phyloP scores from a whole-genome alignment of 2,113 vertebrate genomes.

The Illadopsis cleaveri region DNA sequence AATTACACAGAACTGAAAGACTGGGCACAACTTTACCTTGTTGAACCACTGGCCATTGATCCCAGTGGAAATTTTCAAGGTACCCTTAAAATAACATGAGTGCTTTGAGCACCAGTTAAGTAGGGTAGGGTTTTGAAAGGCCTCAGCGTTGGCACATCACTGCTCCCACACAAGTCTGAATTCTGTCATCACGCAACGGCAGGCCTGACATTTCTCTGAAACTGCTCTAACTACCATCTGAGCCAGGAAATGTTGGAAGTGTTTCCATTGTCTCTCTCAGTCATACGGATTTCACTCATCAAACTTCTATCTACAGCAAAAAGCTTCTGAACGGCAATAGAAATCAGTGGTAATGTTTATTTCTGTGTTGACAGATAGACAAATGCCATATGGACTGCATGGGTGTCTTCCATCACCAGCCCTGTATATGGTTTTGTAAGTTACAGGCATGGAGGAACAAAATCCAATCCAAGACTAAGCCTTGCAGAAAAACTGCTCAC shows the following conservation, averaged over 20 bases:
- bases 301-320: neutral
- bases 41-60: neutral
- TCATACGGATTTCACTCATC: neutral
- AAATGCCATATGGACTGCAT: slow-evolving; percentile 38
- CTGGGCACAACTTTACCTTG: neutral
- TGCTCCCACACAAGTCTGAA: slow-evolving; percentile 10
- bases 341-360: neutral
- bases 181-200: neutral
- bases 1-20: neutral
- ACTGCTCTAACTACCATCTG: neutral
- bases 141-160: neutral
- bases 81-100: neutral
- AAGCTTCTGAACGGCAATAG: neutral
- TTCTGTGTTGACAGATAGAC: slow-evolving; percentile 17
- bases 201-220: slow-evolving; percentile 36
- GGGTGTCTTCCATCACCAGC: slow-evolving; percentile 17
- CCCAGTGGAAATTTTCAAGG: neutral
- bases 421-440: neutral
- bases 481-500: neutral
- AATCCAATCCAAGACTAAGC: neutral
- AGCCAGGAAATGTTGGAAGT: slow-evolving; percentile 38
- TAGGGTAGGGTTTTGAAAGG: neutral
- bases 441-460: neutral
- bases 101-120: neutral
- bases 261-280: slow-evolving; percentile 18